A percentile compares a stretch with the other conserved stretches of the same genome.
Evolutionary conservation across 1,140 invertebrate genomes (phyloP).

Genomic region (Pseudomyrmex cubaensis): DNA sequence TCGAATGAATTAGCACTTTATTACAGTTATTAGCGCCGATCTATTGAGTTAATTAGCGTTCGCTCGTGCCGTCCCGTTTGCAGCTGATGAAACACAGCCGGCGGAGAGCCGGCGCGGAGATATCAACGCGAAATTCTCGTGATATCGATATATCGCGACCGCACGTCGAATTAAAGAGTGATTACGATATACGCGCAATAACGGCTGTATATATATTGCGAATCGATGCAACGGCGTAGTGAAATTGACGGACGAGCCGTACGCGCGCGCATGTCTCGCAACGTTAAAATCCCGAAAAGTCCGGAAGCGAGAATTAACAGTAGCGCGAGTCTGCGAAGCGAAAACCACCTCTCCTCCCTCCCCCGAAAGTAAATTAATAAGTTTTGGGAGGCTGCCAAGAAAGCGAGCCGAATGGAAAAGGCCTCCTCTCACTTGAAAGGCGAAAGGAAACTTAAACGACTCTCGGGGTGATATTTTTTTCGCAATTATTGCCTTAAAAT

Average conservation of each 20-base stretch:
- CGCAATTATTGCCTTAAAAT: no score
- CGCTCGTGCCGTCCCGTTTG: slow-evolving; percentile 7
- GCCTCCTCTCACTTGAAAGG: background rate
- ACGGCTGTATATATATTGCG: background rate
- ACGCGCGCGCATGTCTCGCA: background rate
- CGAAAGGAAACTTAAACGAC: slow-evolving; percentile 40
- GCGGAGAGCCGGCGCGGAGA: background rate
- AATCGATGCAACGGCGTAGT: slow-evolving; percentile 28
- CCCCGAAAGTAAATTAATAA: slow-evolving; percentile 57
- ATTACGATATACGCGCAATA: background rate
- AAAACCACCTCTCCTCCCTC: background rate
- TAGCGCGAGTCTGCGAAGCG: slow-evolving; percentile 20
- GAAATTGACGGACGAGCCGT: slow-evolving; percentile 4
- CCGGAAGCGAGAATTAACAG: slow-evolving; percentile 24
- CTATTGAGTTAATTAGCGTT: slow-evolving; percentile 49
- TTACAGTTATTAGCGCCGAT: slow-evolving; percentile 47
- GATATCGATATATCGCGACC: slow-evolving; percentile 13
- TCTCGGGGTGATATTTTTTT: no score
- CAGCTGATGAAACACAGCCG: slow-evolving; percentile 14
- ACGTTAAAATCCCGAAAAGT: slow-evolving; percentile 8
- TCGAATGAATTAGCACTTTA: slow-evolving; percentile 44
- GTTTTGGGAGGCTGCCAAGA: slow-evolving; percentile 52
- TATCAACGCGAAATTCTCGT: slow-evolving; percentile 1
- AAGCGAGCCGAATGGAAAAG: slow-evolving; percentile 6
- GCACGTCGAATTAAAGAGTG: slow-evolving; percentile 15